Evolutionary conservation across 1,140 invertebrate species (phyloP), one percentile per base, ranked within the genome.

Genomic region (Bombus waltoni): DNA sequence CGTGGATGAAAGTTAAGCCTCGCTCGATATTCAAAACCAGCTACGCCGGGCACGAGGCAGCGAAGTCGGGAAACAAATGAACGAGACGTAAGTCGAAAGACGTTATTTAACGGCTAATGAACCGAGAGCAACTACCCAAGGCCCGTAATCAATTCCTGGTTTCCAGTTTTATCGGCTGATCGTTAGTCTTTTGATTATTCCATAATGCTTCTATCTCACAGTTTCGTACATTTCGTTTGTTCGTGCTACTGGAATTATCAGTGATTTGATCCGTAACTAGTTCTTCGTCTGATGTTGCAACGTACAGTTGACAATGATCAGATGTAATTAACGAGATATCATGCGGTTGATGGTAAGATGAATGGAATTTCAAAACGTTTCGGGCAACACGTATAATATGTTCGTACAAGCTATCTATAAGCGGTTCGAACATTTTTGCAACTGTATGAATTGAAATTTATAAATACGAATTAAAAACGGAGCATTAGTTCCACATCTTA

Each of bases 21-120:
- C 75, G 75, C 75, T 89, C 78, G 81, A 89, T 89, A 89, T 90
- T 73, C 82, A 85, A 90, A 90, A 75, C 71, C 66, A 3, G 38
- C 4, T 42, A 47, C 57, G 75, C 28, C 25, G 32, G 28, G 38
- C 47, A 81, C 59, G 18, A 65, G 44, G 10, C 44, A 11, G 25
- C 6, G 47, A 71, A 85, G 71, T 78, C 8, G 10, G 13, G 42
- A 15, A 68, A 74, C 65, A 78, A 83, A 71, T 35, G 62, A 59
- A 83, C n/a, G 32, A 28, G 47, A 59, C 22, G 53, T 53, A 59
- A 72, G 1, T 65, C 59, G 42, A 6, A 13, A 6, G 25, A 53
- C 35, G 10, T 85, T n/a, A 47, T 42, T 32, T 22, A 13, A 25
- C 2, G 22, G 22, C 57, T 73, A 73, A 85, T 42, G 32, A 80